Base-by-base conservation (phyloP, 2,888 invertebrate species). In the Tenthredo amoena region DNA sequence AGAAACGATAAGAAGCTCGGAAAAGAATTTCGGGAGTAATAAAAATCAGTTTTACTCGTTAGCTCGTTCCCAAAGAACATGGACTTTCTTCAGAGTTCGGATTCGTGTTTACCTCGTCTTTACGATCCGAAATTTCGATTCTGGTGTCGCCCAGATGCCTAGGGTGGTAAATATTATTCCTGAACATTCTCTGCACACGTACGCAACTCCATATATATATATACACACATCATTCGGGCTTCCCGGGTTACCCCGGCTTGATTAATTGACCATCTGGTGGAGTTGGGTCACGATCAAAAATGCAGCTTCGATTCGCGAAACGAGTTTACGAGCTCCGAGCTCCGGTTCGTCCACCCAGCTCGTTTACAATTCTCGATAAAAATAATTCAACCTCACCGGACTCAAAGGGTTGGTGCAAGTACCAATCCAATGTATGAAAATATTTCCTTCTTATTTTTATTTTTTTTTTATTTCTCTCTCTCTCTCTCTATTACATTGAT, bases 261-360 rank as follows among this genome's bases (percentile, higher is more conserved):
- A 79, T 58, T 79, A 58, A 58, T 79, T 37, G 37, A 79, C 34
- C 79, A 62, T 79, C 55, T 62, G 79, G 58, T 58, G 6, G 58
- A 79, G 79, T 37, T 62, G 79, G 79, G 79, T 77, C 58, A 62
- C 58, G 79, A 79, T 79, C 55, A 79, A 79, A 79, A 79, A 79
- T 79, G 43, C 79, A 79, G 79, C 58, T 79, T 79, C 79, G 79
- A 79, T 79, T 55, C 79, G 58, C 79, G n/a, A 58, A 79, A 79
- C 58, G 34, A 55, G 58, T 79, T 79, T 79, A 79, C 79, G 76
- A 76, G 50, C 50, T 76, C 43, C 37, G 21, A 18, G n/a, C 43
- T 15, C 31, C 37, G 79, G 21, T 40, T 58, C 77, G 31, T 47
- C 12, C 43, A 26, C 34, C 26, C 7, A 77, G 55, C 50, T 55